Percentiles rank a stretch among this genome's conserved stretches.
Conservation (phyloP, 2,888 invertebrate species). For the Drosophila infuscata region DNA sequence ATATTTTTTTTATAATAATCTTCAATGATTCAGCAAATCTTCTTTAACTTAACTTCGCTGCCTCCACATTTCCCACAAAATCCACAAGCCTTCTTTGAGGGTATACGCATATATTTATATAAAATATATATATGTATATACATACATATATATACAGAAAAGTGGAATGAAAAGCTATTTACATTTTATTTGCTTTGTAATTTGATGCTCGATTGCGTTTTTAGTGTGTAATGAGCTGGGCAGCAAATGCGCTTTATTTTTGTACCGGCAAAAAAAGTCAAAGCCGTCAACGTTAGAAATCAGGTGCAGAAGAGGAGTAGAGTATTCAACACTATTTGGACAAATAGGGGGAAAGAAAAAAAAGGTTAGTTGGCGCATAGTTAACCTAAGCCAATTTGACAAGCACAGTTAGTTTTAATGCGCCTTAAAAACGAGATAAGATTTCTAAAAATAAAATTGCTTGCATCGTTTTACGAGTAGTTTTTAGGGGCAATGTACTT, state of each 20-base stretch:
- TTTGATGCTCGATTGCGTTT: constrained; percentile 79
- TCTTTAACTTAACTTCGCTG: not conserved
- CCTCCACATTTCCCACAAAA: not conserved
- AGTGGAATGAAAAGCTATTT: constrained; percentile 67
- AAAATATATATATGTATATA: constrained; percentile 27
- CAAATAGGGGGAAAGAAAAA: not conserved
- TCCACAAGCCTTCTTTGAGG: not conserved
- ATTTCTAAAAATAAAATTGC: not conserved
- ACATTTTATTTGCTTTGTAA: constrained; percentile 80
- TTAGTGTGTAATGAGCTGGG: constrained; percentile 75
- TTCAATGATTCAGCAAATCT: not conserved
- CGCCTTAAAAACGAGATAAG: not conserved
- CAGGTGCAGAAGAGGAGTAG: constrained; percentile 16
- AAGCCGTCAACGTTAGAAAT: constrained; percentile 8
- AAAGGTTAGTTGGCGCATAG: constrained; percentile 4
- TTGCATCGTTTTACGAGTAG: not conserved
- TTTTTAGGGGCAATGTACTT: not conserved
- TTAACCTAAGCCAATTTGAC: not conserved
- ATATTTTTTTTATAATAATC: not conserved
- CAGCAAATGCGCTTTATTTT: constrained; percentile 66
- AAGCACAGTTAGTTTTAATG: constrained; percentile 23
- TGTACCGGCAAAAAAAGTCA: constrained; percentile 12
- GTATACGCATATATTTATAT: constrained; percentile 24
- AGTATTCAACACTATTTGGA: not conserved
- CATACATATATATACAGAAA: constrained; percentile 28